Conservation (phyloP, 2,797 vertebrate genomes). For the Squalus acanthias region DNA sequence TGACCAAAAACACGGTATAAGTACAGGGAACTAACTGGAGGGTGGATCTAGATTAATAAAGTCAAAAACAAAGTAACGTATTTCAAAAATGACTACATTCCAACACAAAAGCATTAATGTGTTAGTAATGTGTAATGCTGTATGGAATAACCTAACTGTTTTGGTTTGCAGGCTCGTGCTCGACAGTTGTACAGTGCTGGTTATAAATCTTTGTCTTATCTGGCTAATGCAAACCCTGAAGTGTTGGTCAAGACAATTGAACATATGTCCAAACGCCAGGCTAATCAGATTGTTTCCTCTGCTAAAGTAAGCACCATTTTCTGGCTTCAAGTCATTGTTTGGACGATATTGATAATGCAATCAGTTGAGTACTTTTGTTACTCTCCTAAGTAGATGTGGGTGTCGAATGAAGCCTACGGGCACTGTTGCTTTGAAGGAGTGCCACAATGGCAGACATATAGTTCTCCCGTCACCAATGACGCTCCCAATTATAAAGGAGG, state of each 20-base stretch:
- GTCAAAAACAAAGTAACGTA: background rate
- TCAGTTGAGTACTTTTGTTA: background rate
- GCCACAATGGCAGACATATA: background rate
- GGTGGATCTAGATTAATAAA: background rate
- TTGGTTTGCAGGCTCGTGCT: slow-evolving; percentile 69
- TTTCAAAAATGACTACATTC: background rate
- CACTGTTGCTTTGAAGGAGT: background rate
- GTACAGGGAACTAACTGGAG: background rate
- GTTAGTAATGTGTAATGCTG: background rate
- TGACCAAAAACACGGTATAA: background rate
- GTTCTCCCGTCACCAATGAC: background rate
- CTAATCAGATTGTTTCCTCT: slow-evolving; percentile 79
- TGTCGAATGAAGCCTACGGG: background rate
- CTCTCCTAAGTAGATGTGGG: background rate
- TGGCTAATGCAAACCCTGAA: slow-evolving; percentile 78
- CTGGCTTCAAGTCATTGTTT: background rate
- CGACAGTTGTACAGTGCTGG: slow-evolving; percentile 82
- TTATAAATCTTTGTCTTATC: slow-evolving; percentile 75
- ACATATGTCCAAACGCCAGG: slow-evolving; percentile 74
- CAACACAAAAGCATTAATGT: background rate
- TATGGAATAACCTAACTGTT: background rate
- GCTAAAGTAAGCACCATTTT: slow-evolving; percentile 68
- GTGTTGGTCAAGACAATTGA: slow-evolving; percentile 63
- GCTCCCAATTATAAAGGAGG: background rate
- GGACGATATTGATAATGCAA: background rate